Base-by-base conservation (phyloP, 2,113 vertebrate genomes). In the Bothrops jararaca region DNA sequence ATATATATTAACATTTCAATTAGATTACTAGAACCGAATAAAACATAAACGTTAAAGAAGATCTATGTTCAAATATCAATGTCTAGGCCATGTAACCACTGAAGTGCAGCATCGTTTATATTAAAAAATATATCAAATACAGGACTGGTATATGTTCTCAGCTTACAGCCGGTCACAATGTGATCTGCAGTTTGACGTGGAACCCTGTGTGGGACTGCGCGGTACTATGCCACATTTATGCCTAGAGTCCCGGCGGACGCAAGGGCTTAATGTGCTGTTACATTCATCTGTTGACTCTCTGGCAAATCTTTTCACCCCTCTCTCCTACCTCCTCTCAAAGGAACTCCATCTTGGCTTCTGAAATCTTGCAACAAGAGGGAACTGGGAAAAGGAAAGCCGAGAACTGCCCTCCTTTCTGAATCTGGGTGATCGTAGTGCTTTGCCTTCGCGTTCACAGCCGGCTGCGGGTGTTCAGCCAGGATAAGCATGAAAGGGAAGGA, bases 401-500 rank as follows among this genome's bases (percentile, higher is more conserved):
- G 60, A 89, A 90, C 39, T 53, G 12, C 12, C 89, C 11, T 64
- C 1, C 26, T 64, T 64, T 90, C 92, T 90, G 89, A 93, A 24
- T 20, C 0, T 0, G 74, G 50, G 89, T 0, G 1, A 4, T 89
- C 29, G 58, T 12, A 1, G n/a, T 69, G 64, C 64, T 88, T 69
- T 92, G 85, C 85, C 90, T 57, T 80, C 26, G 48, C 52, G 53
- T 57, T 64, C 91, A 91, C 91, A n/a, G 2, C 60, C 90, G 26
- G 0, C 85, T 85, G 58, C 2, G 5, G 90, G 88, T 93, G 74
- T 45, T 94, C 92, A 90, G 92, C 80, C 0, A 94, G 95, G 93
- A 85, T 74, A 91, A 92, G 91, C 92, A 91, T 1, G 56, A 53
- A 57, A 8, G 18, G 11, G 18, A 52, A 18, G 26, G 42, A 74